phyloP scores from a whole-genome alignment of 2,888 invertebrate genomes.

The Drosophila paramelanica region DNA sequence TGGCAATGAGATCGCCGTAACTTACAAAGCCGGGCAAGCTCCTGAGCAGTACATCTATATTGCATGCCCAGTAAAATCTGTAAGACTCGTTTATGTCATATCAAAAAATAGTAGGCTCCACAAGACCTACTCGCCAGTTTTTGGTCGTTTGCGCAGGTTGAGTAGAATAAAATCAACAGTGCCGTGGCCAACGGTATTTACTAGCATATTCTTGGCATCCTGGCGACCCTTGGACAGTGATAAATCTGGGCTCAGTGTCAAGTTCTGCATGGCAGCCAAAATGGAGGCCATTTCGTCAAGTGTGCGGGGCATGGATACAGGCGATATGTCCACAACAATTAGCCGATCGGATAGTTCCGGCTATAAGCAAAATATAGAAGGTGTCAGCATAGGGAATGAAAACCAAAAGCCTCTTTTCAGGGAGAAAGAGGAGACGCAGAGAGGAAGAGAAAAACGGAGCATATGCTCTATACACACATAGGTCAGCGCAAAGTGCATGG shows the following conservation, averaged over 20 bases:
- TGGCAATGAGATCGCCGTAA: slow-evolving; percentile 45
- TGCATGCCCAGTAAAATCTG: slow-evolving; percentile 91
- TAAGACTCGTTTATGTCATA: slow-evolving; percentile 9
- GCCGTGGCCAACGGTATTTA: slow-evolving; percentile 84
- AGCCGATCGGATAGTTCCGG: slow-evolving; percentile 88
- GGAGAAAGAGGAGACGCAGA: too few relatives aligned
- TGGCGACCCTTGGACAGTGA: slow-evolving; percentile 90
- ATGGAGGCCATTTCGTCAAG: slow-evolving; percentile 87
- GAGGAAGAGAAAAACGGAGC: too few relatives aligned
- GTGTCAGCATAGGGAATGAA: background rate
- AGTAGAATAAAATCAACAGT: slow-evolving; percentile 92
- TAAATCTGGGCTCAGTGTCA: slow-evolving; percentile 87
- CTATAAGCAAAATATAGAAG: slow-evolving; percentile 75
- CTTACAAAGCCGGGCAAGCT: slow-evolving; percentile 86
- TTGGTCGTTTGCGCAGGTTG: slow-evolving; percentile 89
- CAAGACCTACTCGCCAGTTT: slow-evolving; percentile 69
- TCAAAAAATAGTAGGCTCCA: background rate
- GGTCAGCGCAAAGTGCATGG: slow-evolving; percentile 93
- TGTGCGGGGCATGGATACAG: slow-evolving; percentile 86
- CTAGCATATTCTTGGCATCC: slow-evolving; percentile 88
- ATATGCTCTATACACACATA: slow-evolving; percentile 85
- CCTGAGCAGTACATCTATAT: slow-evolving; percentile 89
- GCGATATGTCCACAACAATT: slow-evolving; percentile 91
- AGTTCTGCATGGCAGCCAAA: slow-evolving; percentile 88
- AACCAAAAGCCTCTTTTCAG: too few relatives aligned